phyloP scores from a whole-genome alignment of 37 sponge, comb jelly and placozoan species.

The Agelas oroides region DNA sequence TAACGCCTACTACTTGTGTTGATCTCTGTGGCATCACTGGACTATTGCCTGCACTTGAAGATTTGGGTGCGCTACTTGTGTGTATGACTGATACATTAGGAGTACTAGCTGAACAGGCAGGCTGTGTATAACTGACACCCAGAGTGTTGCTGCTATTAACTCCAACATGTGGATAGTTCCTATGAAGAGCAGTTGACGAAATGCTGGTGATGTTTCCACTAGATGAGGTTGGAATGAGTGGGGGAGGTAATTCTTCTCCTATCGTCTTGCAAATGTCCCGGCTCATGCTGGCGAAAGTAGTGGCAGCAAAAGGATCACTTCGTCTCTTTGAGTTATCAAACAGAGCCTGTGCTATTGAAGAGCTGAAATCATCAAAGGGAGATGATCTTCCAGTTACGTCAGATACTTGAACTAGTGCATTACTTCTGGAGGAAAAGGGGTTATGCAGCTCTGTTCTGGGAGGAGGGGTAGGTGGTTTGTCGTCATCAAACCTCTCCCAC shows the following conservation, averaged over 20 bases:
- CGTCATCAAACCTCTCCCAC: constrained; percentile 54
- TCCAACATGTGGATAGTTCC: constrained; percentile 2
- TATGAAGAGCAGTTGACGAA: neutral
- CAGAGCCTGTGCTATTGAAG: constrained; percentile 56
- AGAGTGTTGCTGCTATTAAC: no score
- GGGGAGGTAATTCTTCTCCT: constrained; percentile 15
- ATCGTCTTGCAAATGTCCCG: constrained; percentile 31
- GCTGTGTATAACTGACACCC: no score
- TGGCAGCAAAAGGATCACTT: constrained; percentile 20
- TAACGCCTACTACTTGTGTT: no score
- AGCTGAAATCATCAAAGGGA: constrained; percentile 54
- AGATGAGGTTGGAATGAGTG: constrained; percentile 22
- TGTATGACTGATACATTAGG: no score
- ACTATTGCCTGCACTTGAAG: no score
- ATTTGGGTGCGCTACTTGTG: no score
- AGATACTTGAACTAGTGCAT: no score
- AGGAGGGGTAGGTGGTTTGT: constrained; percentile 61
- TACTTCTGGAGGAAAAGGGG: neutral
- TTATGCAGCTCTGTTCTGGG: constrained; percentile 38
- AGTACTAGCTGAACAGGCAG: no score
- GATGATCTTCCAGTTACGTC: neutral
- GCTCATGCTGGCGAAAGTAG: constrained; percentile 1
- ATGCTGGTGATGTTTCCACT: neutral
- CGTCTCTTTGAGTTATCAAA: constrained; percentile 5
- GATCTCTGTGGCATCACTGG: no score